Percentiles rank a stretch among this genome's conserved stretches.
Evolutionary conservation across 2,888 invertebrate genomes (phyloP).

Genomic region (Ellobium chinense): DNA sequence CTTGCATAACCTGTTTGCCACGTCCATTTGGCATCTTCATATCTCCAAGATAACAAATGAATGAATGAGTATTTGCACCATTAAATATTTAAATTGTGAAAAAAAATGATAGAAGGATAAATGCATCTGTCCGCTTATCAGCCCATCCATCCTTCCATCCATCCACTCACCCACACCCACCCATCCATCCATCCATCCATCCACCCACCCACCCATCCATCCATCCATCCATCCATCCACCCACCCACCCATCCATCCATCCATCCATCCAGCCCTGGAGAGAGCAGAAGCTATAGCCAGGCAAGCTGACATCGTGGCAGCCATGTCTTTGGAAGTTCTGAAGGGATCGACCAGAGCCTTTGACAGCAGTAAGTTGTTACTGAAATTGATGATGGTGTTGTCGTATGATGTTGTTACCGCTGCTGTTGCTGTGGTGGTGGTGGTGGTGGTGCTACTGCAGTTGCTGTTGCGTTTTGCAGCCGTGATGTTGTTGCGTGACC

Average conservation of each 20-base stretch:
- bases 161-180: background rate
- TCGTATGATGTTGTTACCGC: no score
- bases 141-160: background rate
- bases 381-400: background rate
- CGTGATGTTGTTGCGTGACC: background rate
- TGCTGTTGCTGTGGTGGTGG: no score
- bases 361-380: slow-evolving; percentile 82
- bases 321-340: slow-evolving; percentile 84
- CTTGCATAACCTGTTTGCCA: no score
- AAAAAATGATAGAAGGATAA: no score
- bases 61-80: no score
- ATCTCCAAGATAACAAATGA: no score
- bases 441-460: no score
- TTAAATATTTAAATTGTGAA: no score
- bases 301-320: slow-evolving; percentile 85
- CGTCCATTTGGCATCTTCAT: no score
- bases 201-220: background rate
- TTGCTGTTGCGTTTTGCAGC: no score
- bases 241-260: background rate
- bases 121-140: background rate
- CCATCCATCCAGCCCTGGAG: slow-evolving; percentile 81
- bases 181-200: background rate
- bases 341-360: slow-evolving; percentile 85
- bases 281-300: slow-evolving; percentile 82
- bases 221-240: background rate